These are phyloP conservation scores for Rhodinocichla rosea DNA, from an alignment of 2,113 vertebrate genomes.

Conservation along the genomic window DNA sequence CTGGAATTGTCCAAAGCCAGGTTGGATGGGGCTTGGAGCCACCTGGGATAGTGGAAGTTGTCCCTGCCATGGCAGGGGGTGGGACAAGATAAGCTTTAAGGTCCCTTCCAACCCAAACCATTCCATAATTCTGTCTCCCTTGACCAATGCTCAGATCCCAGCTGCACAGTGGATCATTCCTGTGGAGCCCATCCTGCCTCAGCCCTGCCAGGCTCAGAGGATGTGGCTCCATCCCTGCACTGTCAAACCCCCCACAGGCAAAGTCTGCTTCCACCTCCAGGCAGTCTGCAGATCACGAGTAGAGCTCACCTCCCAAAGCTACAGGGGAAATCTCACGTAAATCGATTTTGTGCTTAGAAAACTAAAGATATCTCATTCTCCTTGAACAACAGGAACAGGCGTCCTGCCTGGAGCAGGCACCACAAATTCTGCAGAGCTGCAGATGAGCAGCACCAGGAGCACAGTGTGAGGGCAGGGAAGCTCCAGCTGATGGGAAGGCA, in stretches of 20 bases:
- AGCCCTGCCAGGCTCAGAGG: neutral
- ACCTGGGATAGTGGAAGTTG: rapidly evolving
- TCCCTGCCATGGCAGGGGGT: neutral
- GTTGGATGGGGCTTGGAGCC: rapidly evolving
- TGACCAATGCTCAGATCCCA: neutral
- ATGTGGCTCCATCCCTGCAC: neutral
- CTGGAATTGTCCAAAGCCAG: neutral
- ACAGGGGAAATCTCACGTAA: neutral
- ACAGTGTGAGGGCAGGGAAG: neutral
- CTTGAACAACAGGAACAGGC: neutral
- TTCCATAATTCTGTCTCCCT: neutral
- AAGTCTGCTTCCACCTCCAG: neutral
- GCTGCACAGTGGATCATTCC: neutral
- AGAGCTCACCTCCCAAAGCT: neutral
- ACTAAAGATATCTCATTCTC: neutral
- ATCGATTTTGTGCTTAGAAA: neutral
- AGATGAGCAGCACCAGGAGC: neutral
- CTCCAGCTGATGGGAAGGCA: neutral
- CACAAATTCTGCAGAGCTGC: neutral
- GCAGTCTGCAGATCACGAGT: rapidly evolving
- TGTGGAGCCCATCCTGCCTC: neutral
- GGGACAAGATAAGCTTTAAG: rapidly evolving
- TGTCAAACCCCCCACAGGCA: rapidly evolving
- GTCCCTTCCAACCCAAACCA: neutral
- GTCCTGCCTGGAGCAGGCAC: neutral